A percentile compares a stretch with the other conserved stretches of the same genome.
Conservation (phyloP, 1,140 invertebrate species). For the Arctopsyche grandis region DNA sequence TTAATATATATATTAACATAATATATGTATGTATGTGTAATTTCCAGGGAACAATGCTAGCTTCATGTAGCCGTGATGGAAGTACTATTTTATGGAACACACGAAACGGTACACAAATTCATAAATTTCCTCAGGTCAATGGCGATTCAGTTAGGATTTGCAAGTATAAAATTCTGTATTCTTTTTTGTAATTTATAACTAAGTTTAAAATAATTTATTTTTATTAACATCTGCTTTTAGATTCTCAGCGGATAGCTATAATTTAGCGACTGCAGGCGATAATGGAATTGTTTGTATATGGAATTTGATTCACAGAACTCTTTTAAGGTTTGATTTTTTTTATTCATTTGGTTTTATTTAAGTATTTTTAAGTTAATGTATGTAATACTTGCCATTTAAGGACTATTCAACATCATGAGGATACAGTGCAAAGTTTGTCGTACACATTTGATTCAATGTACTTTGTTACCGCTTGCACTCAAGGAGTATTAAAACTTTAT, state of each 20-base stretch:
- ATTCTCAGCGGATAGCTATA: slow-evolving; percentile 74
- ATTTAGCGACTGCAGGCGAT: slow-evolving; percentile 77
- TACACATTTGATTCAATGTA: slow-evolving; percentile 76
- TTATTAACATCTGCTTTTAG: slow-evolving; percentile 56
- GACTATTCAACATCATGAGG: slow-evolving; percentile 74
- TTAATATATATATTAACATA: background rate
- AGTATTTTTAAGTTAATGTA: background rate
- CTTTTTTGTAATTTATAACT: slow-evolving; percentile 9
- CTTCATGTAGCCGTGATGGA: slow-evolving; percentile 78
- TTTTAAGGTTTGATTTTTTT: slow-evolving; percentile 67
- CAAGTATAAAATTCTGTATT: slow-evolving; percentile 59
- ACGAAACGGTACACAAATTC: slow-evolving; percentile 70
- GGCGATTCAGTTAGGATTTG: slow-evolving; percentile 73
- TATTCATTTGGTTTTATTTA: too few relatives aligned
- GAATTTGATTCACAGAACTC: slow-evolving; percentile 72
- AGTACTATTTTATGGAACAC: slow-evolving; percentile 77
- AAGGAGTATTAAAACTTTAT: slow-evolving; percentile 75
- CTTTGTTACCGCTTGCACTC: slow-evolving; percentile 73
- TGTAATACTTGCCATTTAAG: slow-evolving; percentile 60
- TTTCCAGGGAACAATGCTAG: slow-evolving; percentile 71
- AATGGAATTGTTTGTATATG: slow-evolving; percentile 79
- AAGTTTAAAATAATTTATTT: background rate
- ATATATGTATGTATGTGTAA: background rate
- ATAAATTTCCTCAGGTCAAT: slow-evolving; percentile 73
- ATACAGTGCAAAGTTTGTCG: slow-evolving; percentile 69